Evolutionary conservation across 2,113 vertebrate genomes (phyloP).

Genomic region (Gobiocypris rarus): DNA sequence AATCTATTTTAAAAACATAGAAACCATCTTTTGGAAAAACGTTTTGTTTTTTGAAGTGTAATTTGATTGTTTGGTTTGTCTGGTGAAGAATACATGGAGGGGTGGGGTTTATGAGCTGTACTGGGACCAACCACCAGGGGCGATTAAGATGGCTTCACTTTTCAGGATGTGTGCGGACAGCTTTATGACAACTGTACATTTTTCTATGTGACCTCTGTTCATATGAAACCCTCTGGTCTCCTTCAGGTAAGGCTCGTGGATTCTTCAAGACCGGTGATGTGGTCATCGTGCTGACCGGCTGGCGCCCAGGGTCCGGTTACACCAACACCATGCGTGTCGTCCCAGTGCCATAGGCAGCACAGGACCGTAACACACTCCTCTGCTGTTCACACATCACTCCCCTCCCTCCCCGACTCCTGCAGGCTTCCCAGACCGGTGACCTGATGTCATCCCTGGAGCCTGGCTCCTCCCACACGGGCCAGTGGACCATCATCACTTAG

Average conservation of each 20-base stretch:
- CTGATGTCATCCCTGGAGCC: background rate
- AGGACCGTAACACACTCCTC: background rate
- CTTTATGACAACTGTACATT: no score
- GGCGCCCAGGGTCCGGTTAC: conserved; percentile 95
- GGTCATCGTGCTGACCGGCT: conserved; percentile 92
- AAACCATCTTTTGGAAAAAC: no score
- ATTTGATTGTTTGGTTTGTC: no score
- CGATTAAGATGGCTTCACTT: no score
- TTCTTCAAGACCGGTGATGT: conserved; percentile 93
- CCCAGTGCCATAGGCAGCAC: conserved; percentile 81
- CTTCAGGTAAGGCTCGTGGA: conserved; percentile 89
- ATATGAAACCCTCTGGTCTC: background rate
- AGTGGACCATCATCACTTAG: background rate
- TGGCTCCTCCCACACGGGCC: background rate
- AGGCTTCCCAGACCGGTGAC: background rate
- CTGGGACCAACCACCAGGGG: no score
- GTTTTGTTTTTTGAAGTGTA: no score
- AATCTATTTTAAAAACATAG: no score
- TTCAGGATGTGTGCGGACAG: no score
- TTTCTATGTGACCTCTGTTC: background rate
- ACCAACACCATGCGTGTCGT: conserved; percentile 99
- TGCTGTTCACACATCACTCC: background rate
- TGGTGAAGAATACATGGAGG: no score
- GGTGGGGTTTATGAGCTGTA: no score
- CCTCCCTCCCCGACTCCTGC: background rate